Base-by-base conservation (phyloP, 2,888 invertebrate genomes). In the Rhorus exstirpatorius region DNA sequence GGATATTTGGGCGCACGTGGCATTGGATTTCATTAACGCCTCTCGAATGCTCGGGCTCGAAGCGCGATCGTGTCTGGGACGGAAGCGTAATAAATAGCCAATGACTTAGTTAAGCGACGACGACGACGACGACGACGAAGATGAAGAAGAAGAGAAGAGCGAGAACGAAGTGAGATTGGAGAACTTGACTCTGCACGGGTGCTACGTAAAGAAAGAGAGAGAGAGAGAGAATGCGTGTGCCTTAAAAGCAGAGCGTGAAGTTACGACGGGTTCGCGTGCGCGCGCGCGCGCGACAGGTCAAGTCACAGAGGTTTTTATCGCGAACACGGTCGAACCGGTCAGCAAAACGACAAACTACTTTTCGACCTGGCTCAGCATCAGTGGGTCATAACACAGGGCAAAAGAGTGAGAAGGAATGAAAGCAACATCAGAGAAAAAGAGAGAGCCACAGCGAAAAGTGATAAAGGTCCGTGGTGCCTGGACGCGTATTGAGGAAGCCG, bases 81-180 rank as follows among this genome's bases (percentile, higher is more conserved):
- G 65, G 63, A 76, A 83, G 83, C 84, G 87, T 90, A 90, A 90
- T 89, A 90, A 91, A 90, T 90, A 90, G 90, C 88, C 89, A 86
- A 90, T 89, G 90, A 89, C 89, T 89, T 87, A 87, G 87, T 91
- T 88, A 87, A 87, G 83, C 84, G 81, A 71, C 83, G 83, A 85
- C 72, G 83, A 79, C 60, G 63, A 77, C 31, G 74, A 77, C 41
- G 76, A 70, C 26, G 79, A 61, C 0, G 76, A 58, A 46, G 81
- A 79, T 74, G 74, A 78, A 31, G 65, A 70, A 58, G 70, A 55
- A 31, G 61, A 60, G 67, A 60, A 68, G 51, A 55, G 35, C 17
- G 58, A 74, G 55, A 67, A 71, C 44, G 67, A 76, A 80, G 65
- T 58, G 75, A 74, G 67, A 55, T 68, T 31, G 44, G 60, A 77